Conservation (phyloP, 2,113 vertebrate species). For the Nibea coibor region DNA sequence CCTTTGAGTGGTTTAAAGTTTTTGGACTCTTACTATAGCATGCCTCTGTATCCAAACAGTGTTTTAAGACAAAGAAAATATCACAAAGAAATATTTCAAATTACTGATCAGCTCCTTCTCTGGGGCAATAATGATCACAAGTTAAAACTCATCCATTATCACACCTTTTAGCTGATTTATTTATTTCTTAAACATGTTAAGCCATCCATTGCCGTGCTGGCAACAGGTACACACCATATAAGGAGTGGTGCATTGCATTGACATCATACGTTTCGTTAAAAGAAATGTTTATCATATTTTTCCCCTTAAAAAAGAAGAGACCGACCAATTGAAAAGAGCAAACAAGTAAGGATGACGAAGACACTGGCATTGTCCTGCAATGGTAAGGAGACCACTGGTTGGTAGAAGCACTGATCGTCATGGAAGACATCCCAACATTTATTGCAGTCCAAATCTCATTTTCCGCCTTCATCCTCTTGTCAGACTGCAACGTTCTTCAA, state of each 20-base stretch:
- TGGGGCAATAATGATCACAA: neutral
- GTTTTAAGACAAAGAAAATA: neutral
- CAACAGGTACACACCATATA: constrained; percentile 89
- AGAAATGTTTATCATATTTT: constrained; percentile 70
- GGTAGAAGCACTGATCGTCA: constrained; percentile 61
- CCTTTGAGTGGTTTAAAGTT: neutral
- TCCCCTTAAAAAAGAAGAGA: constrained; percentile 67
- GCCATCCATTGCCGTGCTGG: constrained; percentile 92
- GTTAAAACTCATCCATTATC: constrained; percentile 72
- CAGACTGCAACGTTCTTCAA: constrained; percentile 13
- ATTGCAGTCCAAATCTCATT: constrained; percentile 42
- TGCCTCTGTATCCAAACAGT: neutral
- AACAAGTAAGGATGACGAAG: constrained; percentile 63
- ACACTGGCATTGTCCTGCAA: constrained; percentile 65
- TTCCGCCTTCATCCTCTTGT: constrained; percentile 17
- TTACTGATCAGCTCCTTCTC: neutral
- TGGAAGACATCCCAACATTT: constrained; percentile 74
- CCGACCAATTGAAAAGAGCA: constrained; percentile 60
- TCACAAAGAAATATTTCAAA: neutral
- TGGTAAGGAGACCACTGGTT: constrained; percentile 49
- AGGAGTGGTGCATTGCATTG: constrained; percentile 79
- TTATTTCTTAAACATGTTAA: constrained; percentile 92
- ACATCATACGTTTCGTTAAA: constrained; percentile 81
- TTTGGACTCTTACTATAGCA: neutral
- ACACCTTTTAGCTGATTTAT: constrained; percentile 88